A percentile compares a stretch with the other conserved stretches of the same genome.
phyloP scores from a whole-genome alignment of 2,888 invertebrate species.

The Hyalella azteca region DNA sequence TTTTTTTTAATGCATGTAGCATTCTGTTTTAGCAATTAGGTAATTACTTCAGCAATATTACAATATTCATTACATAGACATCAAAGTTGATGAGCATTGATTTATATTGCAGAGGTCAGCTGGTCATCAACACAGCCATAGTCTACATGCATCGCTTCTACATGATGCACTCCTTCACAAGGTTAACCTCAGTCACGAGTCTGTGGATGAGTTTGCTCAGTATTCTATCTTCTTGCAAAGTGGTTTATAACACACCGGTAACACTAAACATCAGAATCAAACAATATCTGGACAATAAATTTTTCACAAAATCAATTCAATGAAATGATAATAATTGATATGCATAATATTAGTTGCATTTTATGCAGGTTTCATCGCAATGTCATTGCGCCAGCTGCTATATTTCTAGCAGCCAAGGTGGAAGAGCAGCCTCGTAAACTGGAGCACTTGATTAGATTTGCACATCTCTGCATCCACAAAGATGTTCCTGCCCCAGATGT shows the following conservation, averaged over 20 bases:
- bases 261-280: no score
- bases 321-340: no score
- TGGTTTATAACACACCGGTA: no score
- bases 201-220: no score
- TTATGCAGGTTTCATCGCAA: constrained; percentile 80
- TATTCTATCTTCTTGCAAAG: no score
- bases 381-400: constrained; percentile 89
- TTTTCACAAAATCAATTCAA: no score
- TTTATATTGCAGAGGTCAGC: constrained; percentile 72
- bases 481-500: constrained; percentile 70
- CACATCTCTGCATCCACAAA: constrained; percentile 77
- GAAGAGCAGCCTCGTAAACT: constrained; percentile 98
- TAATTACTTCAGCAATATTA: no score
- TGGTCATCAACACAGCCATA: constrained; percentile 98
- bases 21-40: no score
- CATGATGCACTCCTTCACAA: constrained; percentile 95
- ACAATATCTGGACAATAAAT: no score
- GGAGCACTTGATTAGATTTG: constrained; percentile 94
- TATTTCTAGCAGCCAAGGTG: constrained; percentile 97
- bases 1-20: no score
- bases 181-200: no score
- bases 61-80: neutral
- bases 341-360: no score
- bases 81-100: constrained; percentile 46
- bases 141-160: constrained; percentile 99